Evolutionary conservation across 2,113 vertebrate species (phyloP).

Genomic region (Fulmarus glacialis): DNA sequence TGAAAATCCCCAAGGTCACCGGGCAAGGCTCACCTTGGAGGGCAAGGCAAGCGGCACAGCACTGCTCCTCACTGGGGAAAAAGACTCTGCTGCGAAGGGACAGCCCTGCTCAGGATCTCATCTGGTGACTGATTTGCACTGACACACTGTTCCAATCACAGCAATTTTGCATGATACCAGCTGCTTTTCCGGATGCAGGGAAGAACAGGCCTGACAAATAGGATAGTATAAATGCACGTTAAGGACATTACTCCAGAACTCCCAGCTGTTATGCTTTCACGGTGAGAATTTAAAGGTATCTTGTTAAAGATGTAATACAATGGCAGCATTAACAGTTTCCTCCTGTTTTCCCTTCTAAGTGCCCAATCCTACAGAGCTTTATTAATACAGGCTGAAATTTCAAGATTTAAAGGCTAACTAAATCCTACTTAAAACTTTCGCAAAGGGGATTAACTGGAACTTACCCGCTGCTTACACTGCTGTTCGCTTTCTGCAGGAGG

Average conservation of each 20-base stretch:
- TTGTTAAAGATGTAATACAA: not conserved
- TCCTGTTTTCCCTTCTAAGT: not conserved
- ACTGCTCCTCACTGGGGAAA: not conserved
- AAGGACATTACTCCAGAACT: not conserved
- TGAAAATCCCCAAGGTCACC: not conserved
- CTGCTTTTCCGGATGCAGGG: not conserved
- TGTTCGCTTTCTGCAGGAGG: not conserved
- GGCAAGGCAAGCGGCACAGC: not conserved
- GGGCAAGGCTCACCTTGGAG: not conserved
- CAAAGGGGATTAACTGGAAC: not conserved
- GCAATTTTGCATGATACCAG: not conserved
- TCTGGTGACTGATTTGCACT: not conserved
- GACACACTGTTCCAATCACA: not conserved
- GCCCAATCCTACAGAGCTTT: not conserved
- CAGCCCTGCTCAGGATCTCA: not conserved
- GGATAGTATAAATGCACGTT: not conserved
- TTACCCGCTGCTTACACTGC: not conserved
- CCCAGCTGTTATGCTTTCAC: not conserved
- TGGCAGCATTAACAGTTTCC: not conserved
- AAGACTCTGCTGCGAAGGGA: rapidly evolving
- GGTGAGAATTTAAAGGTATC: not conserved
- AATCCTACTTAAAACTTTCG: not conserved
- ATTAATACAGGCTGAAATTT: not conserved
- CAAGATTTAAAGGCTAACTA: not conserved
- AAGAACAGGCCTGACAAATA: not conserved